These are phyloP conservation scores for Lacerta viridis DNA, from an alignment of 2,797 vertebrate genomes.

Conservation along the genomic window DNA sequence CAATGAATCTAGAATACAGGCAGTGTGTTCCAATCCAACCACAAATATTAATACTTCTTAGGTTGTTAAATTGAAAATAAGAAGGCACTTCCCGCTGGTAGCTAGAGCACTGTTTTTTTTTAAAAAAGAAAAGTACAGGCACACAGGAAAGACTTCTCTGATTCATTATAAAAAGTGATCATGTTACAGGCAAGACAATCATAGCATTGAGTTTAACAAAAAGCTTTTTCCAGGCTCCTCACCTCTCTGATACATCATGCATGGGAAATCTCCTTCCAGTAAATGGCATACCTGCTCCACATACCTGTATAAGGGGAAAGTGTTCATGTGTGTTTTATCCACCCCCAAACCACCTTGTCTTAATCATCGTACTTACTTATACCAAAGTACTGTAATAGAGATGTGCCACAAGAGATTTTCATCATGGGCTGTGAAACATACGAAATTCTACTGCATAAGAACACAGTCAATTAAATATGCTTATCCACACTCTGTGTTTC, in stretches of 20 bases:
- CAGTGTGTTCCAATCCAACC: not conserved
- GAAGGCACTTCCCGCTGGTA: not conserved
- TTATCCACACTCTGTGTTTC: slow-evolving; percentile 70
- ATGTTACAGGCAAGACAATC: not conserved
- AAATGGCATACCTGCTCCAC: slow-evolving; percentile 65
- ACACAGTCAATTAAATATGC: slow-evolving; percentile 77
- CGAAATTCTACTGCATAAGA: slow-evolving; percentile 80
- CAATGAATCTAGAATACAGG: not conserved
- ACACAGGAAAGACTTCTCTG: not conserved
- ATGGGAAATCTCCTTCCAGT: slow-evolving; percentile 60
- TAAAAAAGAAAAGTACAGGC: not conserved
- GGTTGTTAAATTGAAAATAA: not conserved
- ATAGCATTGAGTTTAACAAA: not conserved
- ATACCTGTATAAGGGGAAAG: slow-evolving; percentile 30
- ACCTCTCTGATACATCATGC: not conserved
- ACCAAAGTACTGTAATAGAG: slow-evolving; percentile 60
- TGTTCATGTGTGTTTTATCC: slow-evolving; percentile 42
- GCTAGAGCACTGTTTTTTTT: not conserved
- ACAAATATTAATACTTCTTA: not conserved
- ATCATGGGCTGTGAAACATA: slow-evolving; percentile 83
- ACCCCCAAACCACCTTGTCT: slow-evolving; percentile 57
- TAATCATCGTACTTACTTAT: slow-evolving; percentile 81
- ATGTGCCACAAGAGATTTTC: slow-evolving; percentile 75
- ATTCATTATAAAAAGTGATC: not conserved
- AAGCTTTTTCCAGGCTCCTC: not conserved